These are phyloP conservation scores for Chromoteleia sp. DNA, from an alignment of 2,888 invertebrate species.

Conservation along the genomic window DNA sequence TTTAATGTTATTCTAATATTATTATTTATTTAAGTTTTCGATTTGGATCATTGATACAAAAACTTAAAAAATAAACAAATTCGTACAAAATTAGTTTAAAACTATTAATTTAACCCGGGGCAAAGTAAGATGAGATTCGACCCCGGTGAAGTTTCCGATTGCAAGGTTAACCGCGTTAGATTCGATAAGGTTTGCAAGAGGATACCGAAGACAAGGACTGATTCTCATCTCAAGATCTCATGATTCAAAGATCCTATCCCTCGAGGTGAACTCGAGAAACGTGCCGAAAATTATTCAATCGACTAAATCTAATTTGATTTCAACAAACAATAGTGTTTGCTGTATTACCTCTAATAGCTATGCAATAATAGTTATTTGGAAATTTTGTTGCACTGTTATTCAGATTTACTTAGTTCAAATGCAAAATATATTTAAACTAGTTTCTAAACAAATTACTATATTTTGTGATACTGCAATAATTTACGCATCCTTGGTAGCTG, in stretches of 20 bases:
- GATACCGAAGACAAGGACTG: slow-evolving; percentile 51
- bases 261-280: slow-evolving; percentile 38
- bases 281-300: slow-evolving; percentile 53
- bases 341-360: background rate
- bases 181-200: slow-evolving; percentile 34
- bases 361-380: background rate
- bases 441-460: too few species aligned
- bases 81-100: slow-evolving; percentile 15
- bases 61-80: background rate
- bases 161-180: slow-evolving; percentile 51
- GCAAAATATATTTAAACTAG: too few species aligned
- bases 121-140: slow-evolving; percentile 25
- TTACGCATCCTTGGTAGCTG: too few species aligned
- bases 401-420: too few species aligned
- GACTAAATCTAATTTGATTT: slow-evolving; percentile 40
- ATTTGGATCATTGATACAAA: too few species aligned
- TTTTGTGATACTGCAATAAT: too few species aligned
- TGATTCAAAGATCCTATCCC: slow-evolving; percentile 19
- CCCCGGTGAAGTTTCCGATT: slow-evolving; percentile 45
- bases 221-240: slow-evolving; percentile 30
- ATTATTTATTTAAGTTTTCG: too few species aligned
- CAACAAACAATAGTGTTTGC: slow-evolving; percentile 20
- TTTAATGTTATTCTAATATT: too few species aligned
- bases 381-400: too few species aligned
- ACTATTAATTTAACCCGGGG: slow-evolving; percentile 30